These are phyloP conservation scores for Tridacna gigas DNA, from an alignment of 2,888 invertebrate genomes.

Conservation along the genomic window DNA sequence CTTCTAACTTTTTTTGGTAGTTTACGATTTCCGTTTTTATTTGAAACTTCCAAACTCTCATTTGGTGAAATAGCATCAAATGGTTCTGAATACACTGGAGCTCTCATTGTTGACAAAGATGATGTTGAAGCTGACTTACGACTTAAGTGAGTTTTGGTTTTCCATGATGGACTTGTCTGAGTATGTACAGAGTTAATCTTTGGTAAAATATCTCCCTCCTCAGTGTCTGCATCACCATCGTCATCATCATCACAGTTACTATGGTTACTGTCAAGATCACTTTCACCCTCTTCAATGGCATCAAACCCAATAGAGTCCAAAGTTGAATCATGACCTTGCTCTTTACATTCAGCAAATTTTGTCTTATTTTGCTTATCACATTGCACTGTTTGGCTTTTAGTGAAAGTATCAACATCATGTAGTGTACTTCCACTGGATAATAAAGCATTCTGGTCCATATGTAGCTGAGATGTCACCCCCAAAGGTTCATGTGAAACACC, in stretches of 20 bases:
- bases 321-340: not conserved
- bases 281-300: slow-evolving; percentile 49
- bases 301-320: slow-evolving; percentile 2
- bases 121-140: slow-evolving; percentile 63
- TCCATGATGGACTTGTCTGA: slow-evolving; percentile 68
- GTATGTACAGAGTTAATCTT: slow-evolving; percentile 60
- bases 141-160: slow-evolving; percentile 64
- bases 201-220: slow-evolving; percentile 35
- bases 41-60: slow-evolving; percentile 22
- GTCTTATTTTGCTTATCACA: slow-evolving; percentile 4
- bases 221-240: slow-evolving; percentile 48
- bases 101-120: slow-evolving; percentile 71
- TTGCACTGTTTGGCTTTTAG: not conserved
- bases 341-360: not conserved
- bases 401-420: not conserved
- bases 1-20: slow-evolving; percentile 68
- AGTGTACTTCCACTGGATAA: not conserved
- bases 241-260: slow-evolving; percentile 52
- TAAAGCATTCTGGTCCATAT: slow-evolving; percentile 1
- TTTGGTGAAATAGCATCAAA: slow-evolving; percentile 78
- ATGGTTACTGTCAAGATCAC: slow-evolving; percentile 56
- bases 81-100: slow-evolving; percentile 86
- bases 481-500: not conserved
- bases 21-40: slow-evolving; percentile 57
- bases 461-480: not conserved